These are phyloP conservation scores for Cepaea nemoralis DNA, from an alignment of 1,140 invertebrate genomes.

Conservation along the genomic window DNA sequence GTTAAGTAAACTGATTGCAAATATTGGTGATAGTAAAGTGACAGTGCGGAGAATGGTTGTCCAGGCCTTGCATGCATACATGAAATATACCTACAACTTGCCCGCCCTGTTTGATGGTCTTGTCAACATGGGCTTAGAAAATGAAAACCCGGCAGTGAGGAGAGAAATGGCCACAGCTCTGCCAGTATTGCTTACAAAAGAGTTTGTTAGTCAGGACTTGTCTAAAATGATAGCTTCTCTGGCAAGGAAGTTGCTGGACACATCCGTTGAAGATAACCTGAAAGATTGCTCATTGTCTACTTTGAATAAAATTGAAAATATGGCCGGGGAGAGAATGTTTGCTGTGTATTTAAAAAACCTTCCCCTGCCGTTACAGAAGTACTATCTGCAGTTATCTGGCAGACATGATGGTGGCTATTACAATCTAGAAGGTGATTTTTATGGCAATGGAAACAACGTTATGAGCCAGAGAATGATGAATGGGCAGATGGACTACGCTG, in stretches of 20 bases:
- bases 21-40: constrained; percentile 69
- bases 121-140: constrained; percentile 67
- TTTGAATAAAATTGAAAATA: constrained; percentile 64
- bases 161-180: constrained; percentile 68
- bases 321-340: constrained; percentile 67
- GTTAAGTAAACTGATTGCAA: constrained; percentile 65
- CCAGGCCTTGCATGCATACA: constrained; percentile 70
- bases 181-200: constrained; percentile 70
- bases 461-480: constrained; percentile 22
- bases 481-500: constrained; percentile 33
- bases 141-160: constrained; percentile 62
- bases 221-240: constrained; percentile 66
- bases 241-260: constrained; percentile 65
- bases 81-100: constrained; percentile 68
- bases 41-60: constrained; percentile 66
- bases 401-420: constrained; percentile 39
- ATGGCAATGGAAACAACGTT: neutral
- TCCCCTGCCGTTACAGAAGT: constrained; percentile 61
- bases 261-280: constrained; percentile 64
- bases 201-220: constrained; percentile 67
- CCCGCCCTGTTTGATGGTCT: constrained; percentile 62
- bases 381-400: constrained; percentile 64
- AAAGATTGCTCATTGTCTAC: constrained; percentile 64
- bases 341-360: constrained; percentile 64
- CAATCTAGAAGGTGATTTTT: constrained; percentile 22